Percentiles rank a stretch among this genome's conserved stretches.
phyloP scores from a whole-genome alignment of 2,113 vertebrate species.

The Polypterus senegalus region DNA sequence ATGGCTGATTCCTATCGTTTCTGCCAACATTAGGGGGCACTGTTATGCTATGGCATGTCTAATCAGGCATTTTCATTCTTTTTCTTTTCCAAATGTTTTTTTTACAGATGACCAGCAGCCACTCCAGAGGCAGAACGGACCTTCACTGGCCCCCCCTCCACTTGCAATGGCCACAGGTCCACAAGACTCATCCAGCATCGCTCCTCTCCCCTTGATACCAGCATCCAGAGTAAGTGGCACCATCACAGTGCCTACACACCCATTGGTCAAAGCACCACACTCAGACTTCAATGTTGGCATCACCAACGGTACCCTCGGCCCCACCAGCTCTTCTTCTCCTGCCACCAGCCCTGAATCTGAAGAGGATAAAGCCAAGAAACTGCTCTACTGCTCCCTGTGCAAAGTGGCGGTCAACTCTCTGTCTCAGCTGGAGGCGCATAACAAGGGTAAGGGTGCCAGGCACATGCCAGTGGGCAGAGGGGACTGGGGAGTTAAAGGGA shows the following conservation, averaged over 20 bases:
- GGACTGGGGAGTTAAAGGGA: too few species aligned
- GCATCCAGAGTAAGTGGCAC: slow-evolving; percentile 21
- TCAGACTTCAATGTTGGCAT: too few species aligned
- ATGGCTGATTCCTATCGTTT: too few species aligned
- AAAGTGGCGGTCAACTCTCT: slow-evolving; percentile 85
- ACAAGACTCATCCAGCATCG: slow-evolving; percentile 37
- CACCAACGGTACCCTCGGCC: slow-evolving; percentile 16
- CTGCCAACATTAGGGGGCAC: too few species aligned
- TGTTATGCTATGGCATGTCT: too few species aligned
- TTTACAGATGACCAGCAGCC: slow-evolving; percentile 39
- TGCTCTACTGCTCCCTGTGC: slow-evolving; percentile 80
- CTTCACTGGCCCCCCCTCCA: slow-evolving; percentile 28
- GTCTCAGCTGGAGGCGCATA: slow-evolving; percentile 88
- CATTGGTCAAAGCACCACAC: too few species aligned
- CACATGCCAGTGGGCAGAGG: too few species aligned
- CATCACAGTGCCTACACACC: neutral
- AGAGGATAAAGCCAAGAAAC: slow-evolving; percentile 77
- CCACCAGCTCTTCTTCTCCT: slow-evolving; percentile 20
- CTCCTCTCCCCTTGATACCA: slow-evolving; percentile 31
- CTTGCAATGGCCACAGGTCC: slow-evolving; percentile 31
- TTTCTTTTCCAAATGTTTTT: neutral
- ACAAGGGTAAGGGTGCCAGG: slow-evolving; percentile 59
- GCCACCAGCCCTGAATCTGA: slow-evolving; percentile 54
- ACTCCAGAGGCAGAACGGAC: slow-evolving; percentile 35
- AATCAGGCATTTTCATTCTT: too few species aligned